Base-by-base conservation (phyloP, 1,140 invertebrate species). In the Patella vulgata region DNA sequence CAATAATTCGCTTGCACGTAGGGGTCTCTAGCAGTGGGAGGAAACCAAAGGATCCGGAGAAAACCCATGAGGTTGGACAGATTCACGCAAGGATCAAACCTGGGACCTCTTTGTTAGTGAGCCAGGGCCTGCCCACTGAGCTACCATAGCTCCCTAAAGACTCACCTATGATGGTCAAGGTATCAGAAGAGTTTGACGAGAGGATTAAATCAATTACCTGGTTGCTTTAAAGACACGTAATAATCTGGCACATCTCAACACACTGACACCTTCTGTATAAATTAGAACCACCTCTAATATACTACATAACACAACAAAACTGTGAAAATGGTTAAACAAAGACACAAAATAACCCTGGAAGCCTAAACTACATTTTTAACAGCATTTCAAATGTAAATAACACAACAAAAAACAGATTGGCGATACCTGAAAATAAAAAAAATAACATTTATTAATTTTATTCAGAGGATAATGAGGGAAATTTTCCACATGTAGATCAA, bases 361-460 rank as follows among this genome's bases (percentile, higher is more conserved):
- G 75, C 97, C 97, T 84, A 99, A 90, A 85, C 95, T 98, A 99
- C 96, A 99, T 98, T 87, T 99, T 99, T 54, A 99, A 87, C 75
- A 99, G 89, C 97, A 99, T 99, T 88, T 99, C 97, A 84, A 98
- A 87, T 21, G 96, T 94, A 86, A 99, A 99, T 44, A 99, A 89
- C 11, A 94, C 91, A 61, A 99, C 95, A 86, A 99, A 99, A 85
- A 99, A 94, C 76, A 97, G 90, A 84, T 99, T 99, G 62, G 95
- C 96, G 59, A 82, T 71, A 48, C 74, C 82, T 84, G 78, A 60
- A 78, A 78, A 46, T 43, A 25, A 64, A 62, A 68, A 53, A 54
- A 59, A 56, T 56, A 64, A 88, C 87, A 71, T 48, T 33, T 23
- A n/a, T n/a, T n/a, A n/a, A n/a, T n/a, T n/a, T n/a, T n/a, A n/a